Percentiles rank a stretch among this genome's conserved stretches.
Evolutionary conservation across 2,797 vertebrate genomes (phyloP).

Genomic region (Xyrichtys novacula): DNA sequence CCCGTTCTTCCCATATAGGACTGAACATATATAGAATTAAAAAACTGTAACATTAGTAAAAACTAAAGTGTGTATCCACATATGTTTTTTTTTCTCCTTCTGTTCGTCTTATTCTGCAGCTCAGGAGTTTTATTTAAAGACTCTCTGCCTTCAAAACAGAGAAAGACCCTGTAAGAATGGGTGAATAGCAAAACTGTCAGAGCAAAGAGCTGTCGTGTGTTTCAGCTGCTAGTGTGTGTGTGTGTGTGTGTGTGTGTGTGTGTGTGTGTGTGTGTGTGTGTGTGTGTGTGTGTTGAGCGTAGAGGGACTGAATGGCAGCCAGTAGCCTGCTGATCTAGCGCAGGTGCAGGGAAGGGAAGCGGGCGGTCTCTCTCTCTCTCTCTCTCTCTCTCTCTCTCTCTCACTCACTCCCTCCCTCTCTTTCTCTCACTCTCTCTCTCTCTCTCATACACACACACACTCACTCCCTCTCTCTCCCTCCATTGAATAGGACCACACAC

Average conservation of each 20-base stretch:
- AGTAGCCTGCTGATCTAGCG: conserved; percentile 93
- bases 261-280: conserved; percentile 37
- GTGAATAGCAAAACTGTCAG: conserved; percentile 69
- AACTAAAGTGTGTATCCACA: too few species aligned
- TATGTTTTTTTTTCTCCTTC: not conserved
- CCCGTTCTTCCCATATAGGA: not conserved
- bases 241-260: conserved; percentile 15
- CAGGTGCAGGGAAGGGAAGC: conserved; percentile 93
- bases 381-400: conserved; percentile 24
- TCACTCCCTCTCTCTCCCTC: conserved; percentile 70
- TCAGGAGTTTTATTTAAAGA: conserved; percentile 4
- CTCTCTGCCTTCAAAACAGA: conserved; percentile 40
- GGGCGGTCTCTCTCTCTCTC: conserved; percentile 70
- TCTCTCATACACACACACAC: conserved; percentile 1
- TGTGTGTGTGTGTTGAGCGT: conserved; percentile 27
- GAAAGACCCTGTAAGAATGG: conserved; percentile 34
- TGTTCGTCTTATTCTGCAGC: conserved; percentile 12
- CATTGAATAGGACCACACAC: conserved; percentile 97
- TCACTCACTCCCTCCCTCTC: conserved; percentile 16
- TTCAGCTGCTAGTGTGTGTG: conserved; percentile 20
- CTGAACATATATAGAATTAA: not conserved
- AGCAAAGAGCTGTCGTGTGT: conserved; percentile 52
- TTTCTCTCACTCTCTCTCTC: not conserved
- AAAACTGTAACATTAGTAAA: not conserved
- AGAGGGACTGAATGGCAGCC: conserved; percentile 92